phyloP scores from a whole-genome alignment of 1,140 invertebrate genomes.

The Leptinotarsa lineolata region DNA sequence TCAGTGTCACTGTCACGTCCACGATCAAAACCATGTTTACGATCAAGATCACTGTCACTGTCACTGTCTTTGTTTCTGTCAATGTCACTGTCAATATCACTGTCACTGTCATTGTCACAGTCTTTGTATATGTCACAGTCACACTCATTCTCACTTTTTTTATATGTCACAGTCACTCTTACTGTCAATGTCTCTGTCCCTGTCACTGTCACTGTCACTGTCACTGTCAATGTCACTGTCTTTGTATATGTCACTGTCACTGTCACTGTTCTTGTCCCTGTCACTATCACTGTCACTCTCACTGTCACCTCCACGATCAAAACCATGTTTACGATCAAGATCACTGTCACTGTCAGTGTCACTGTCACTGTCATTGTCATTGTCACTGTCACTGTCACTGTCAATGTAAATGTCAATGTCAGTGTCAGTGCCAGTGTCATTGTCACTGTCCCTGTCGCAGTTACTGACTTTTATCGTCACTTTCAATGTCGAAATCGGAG shows the following conservation, averaged over 20 bases:
- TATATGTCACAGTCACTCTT: not conserved
- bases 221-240: too few relatives aligned
- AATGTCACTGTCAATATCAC: not conserved
- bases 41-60: conserved; percentile 18
- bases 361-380: conserved; percentile 3
- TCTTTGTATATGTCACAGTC: too few relatives aligned
- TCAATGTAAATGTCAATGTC: not conserved
- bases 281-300: conserved; percentile 3
- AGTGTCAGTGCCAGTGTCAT: not conserved
- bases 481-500: too few relatives aligned
- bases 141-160: not conserved
- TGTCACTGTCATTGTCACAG: not conserved
- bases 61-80: conserved; percentile 7
- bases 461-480: too few relatives aligned
- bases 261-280: not conserved
- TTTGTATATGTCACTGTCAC: too few relatives aligned
- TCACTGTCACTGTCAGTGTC: conserved; percentile 3
- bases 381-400: conserved; percentile 7
- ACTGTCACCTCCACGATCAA: too few relatives aligned
- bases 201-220: conserved; percentile 1
- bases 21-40: conserved; percentile 12
- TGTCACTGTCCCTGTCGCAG: too few relatives aligned
- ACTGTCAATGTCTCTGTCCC: not conserved
- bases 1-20: conserved; percentile 26
- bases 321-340: too few relatives aligned